Evolutionary conservation across 2,888 invertebrate genomes (phyloP).

Genomic region (Limnephilus lunatus): DNA sequence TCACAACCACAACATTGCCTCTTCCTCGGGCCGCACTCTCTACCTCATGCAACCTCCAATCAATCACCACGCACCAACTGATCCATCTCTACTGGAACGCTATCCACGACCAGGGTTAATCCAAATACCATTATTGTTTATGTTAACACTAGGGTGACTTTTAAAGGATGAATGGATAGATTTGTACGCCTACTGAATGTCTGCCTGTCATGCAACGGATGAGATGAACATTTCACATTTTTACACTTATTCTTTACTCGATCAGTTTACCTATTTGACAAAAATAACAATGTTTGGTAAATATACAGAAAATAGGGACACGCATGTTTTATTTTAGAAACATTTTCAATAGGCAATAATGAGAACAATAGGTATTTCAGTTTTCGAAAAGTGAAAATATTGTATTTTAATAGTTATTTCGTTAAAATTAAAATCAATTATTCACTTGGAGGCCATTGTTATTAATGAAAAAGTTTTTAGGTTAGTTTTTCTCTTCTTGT

Average conservation of each 20-base stretch:
- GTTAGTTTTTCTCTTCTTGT: too few species aligned
- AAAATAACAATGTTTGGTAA: not conserved
- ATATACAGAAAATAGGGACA: too few species aligned
- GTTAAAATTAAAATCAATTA: too few species aligned
- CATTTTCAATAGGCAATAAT: too few species aligned
- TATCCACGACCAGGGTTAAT: conserved; percentile 39
- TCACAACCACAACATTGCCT: conserved; percentile 62
- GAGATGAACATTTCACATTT: conserved; percentile 3
- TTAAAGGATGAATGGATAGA: conserved; percentile 33
- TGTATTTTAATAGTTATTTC: too few species aligned
- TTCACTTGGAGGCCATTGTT: too few species aligned
- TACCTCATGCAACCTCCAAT: conserved; percentile 64
- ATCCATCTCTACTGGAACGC: conserved; percentile 62
- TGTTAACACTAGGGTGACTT: conserved; percentile 41
- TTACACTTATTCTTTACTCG: not conserved
- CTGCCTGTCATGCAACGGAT: conserved; percentile 44
- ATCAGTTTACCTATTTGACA: not conserved
- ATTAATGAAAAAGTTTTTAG: too few species aligned
- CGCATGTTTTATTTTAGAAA: too few species aligned
- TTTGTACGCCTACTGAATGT: conserved; percentile 38
- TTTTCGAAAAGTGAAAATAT: too few species aligned
- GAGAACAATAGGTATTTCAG: too few species aligned
- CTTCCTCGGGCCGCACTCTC: conserved; percentile 40
- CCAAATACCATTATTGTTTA: conserved; percentile 48
- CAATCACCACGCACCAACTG: conserved; percentile 58